These are phyloP conservation scores for Cynaeus angustus DNA, from an alignment of 2,888 invertebrate genomes.

Conservation along the genomic window DNA sequence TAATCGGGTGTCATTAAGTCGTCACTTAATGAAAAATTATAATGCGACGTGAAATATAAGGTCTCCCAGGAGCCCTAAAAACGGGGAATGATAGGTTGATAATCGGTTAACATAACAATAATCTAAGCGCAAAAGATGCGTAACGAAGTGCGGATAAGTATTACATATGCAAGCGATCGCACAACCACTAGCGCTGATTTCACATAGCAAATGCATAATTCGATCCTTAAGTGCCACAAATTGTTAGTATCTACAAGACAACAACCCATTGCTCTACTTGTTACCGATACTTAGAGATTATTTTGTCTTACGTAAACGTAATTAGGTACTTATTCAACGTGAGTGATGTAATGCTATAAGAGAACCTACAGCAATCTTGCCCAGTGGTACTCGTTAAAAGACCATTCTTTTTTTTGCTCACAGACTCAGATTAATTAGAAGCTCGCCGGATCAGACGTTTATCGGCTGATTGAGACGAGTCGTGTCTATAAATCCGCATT, in stretches of 20 bases:
- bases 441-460: constrained; percentile 44
- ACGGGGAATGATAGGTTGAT: neutral
- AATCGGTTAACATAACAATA: constrained; percentile 26
- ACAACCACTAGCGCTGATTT: constrained; percentile 56
- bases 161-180: constrained; percentile 47
- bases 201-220: constrained; percentile 55
- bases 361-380: constrained; percentile 50
- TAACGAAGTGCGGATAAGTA: constrained; percentile 43
- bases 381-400: constrained; percentile 51
- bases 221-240: constrained; percentile 60
- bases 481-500: constrained; percentile 46
- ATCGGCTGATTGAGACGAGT: constrained; percentile 38
- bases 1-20: constrained; percentile 34
- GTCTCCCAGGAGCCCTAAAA: constrained; percentile 2
- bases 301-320: constrained; percentile 61
- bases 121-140: constrained; percentile 28
- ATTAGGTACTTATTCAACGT: constrained; percentile 62
- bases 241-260: constrained; percentile 59
- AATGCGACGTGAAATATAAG: constrained; percentile 5
- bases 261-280: constrained; percentile 60
- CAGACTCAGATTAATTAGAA: constrained; percentile 55
- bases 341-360: constrained; percentile 59
- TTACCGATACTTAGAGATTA: constrained; percentile 60
- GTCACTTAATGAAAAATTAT: constrained; percentile 21
- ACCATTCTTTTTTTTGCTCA: constrained; percentile 48